phyloP scores from a whole-genome alignment of 2,888 invertebrate species.

The Acrobasis consociella region DNA sequence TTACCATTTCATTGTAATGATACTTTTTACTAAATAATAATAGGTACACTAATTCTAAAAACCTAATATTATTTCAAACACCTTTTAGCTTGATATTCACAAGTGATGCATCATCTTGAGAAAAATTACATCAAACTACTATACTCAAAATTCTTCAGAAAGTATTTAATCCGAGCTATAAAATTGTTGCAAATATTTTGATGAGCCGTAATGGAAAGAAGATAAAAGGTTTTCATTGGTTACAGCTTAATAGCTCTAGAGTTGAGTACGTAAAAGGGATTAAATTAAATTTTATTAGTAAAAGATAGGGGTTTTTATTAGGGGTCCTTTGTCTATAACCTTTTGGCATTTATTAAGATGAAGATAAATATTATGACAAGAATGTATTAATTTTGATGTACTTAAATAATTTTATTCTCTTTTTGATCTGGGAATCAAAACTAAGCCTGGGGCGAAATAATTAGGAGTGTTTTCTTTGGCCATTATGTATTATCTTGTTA shows the following conservation, averaged over 20 bases:
- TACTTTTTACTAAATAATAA: too few relatives aligned
- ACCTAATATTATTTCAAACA: too few relatives aligned
- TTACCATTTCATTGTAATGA: too few relatives aligned
- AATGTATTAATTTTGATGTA: neutral
- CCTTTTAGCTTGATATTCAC: neutral
- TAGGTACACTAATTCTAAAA: too few relatives aligned
- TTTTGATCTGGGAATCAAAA: too few relatives aligned
- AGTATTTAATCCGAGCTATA: constrained; percentile 9
- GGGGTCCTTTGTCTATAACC: neutral
- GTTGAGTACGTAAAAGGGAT: constrained; percentile 3
- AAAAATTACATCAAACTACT: too few relatives aligned
- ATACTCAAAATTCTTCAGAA: constrained; percentile 12
- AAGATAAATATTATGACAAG: neutral
- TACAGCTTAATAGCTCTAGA: neutral
- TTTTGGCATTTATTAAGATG: neutral
- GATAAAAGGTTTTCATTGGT: constrained; percentile 6
- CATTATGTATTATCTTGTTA: too few relatives aligned
- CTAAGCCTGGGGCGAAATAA: too few relatives aligned
- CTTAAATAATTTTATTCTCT: neutral
- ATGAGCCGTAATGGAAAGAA: constrained; percentile 16
- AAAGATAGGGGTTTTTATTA: too few relatives aligned
- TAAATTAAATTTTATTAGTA: neutral
- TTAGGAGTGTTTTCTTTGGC: too few relatives aligned
- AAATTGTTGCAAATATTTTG: constrained; percentile 15
- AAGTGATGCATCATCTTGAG: neutral